A percentile compares a stretch with the other conserved stretches of the same genome.
Conservation (phyloP, 1,140 invertebrate genomes). For the Saccostrea cuccullata region DNA sequence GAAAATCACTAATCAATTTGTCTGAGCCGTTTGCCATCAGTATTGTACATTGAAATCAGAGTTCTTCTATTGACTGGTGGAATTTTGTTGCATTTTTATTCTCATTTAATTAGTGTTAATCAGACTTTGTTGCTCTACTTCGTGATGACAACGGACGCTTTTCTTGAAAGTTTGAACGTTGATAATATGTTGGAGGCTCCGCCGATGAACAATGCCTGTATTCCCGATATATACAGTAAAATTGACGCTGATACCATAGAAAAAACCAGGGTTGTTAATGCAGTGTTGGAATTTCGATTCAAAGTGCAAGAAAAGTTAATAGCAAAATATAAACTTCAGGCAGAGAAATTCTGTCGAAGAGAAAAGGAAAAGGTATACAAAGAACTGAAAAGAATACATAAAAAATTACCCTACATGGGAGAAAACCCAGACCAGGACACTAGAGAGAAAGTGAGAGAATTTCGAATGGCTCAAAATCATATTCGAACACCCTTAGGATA, state of each 20-base stretch:
- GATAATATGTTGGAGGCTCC: slow-evolving; percentile 52
- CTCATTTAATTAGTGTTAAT: slow-evolving; percentile 8
- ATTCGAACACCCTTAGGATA: slow-evolving; percentile 50
- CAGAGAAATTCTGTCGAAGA: slow-evolving; percentile 55
- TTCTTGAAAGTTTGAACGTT: slow-evolving; percentile 39
- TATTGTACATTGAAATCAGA: not conserved
- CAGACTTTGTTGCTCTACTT: not conserved
- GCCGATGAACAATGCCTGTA: slow-evolving; percentile 69
- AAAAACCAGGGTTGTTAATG: slow-evolving; percentile 68
- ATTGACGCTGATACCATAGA: slow-evolving; percentile 70
- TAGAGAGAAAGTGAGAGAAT: slow-evolving; percentile 50
- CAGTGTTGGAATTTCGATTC: slow-evolving; percentile 62
- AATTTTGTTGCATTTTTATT: not conserved
- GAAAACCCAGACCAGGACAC: slow-evolving; percentile 59
- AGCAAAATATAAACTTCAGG: slow-evolving; percentile 60
- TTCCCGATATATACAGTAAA: slow-evolving; percentile 71
- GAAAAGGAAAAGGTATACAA: slow-evolving; percentile 59
- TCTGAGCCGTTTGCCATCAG: not conserved
- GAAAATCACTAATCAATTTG: not conserved
- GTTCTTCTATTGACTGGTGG: not conserved
- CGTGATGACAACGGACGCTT: slow-evolving; percentile 40
- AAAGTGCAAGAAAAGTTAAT: slow-evolving; percentile 65
- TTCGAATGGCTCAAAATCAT: slow-evolving; percentile 43
- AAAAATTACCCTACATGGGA: slow-evolving; percentile 63
- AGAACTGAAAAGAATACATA: slow-evolving; percentile 61